phyloP scores from a whole-genome alignment of 1,140 invertebrate species.

The Steinernema khuongi region DNA sequence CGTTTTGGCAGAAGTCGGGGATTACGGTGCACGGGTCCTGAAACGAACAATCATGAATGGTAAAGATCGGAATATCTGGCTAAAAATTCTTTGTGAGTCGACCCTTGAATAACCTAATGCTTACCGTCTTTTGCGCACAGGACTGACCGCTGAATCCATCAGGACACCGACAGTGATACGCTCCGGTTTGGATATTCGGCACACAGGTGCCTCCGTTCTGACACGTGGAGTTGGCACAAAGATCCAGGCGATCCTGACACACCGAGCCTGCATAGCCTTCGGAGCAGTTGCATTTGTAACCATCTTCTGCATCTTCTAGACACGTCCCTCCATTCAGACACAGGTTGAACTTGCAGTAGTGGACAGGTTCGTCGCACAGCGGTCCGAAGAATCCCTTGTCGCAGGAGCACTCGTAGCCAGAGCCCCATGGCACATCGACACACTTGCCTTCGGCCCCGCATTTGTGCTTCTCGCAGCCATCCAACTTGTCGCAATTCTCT shows the following conservation, averaged over 20 bases:
- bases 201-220: neutral
- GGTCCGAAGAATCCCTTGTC: neutral
- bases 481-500: neutral
- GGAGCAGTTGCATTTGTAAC: neutral
- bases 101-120: neutral
- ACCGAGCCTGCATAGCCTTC: neutral
- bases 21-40: neutral
- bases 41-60: neutral
- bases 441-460: neutral
- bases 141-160: neutral
- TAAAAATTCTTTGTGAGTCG: neutral
- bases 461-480: neutral
- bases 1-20: neutral
- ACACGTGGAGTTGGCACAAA: neutral
- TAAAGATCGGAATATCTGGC: neutral
- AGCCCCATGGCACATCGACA: neutral
- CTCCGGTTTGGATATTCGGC: neutral
- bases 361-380: neutral
- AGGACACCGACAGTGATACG: neutral
- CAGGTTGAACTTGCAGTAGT: conserved; percentile 3
- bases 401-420: neutral
- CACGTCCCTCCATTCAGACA: neutral
- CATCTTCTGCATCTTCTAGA: neutral
- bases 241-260: neutral
- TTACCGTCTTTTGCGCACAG: neutral